Base-by-base conservation (phyloP, 2,797 vertebrate genomes). In the Phrynocephalus guinanensis region DNA sequence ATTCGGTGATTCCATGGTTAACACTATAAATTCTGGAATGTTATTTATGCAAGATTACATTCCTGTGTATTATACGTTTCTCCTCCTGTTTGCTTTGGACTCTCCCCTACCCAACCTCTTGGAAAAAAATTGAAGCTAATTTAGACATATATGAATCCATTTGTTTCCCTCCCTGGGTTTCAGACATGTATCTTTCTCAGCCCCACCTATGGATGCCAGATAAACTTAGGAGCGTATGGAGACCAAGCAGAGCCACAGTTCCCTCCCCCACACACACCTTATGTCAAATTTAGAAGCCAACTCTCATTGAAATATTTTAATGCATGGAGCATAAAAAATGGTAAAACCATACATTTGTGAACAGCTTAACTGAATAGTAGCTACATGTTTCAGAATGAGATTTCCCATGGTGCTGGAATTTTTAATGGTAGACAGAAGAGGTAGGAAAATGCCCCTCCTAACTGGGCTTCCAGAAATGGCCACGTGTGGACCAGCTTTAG, bases 291-390 rank as follows among this genome's bases (percentile, higher is more conserved):
- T 67, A 30, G 71, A 82, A 33, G 28, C 48, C 50, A 26, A 50
- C 82, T 70, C n/a, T 68, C 60, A 56, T 26, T 38, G 60, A 63
- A 20, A 63, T 63, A 50, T 7, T 71, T 30, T 38, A 79, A 72
- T 68, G 67, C 50, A 56, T 67, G 70, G 75, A 33, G 60, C 66
- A 28, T 82, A 70, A 82, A 52, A 26, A 87, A 77, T 33, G 68
- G 38, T 38, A 71, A 48, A 50, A 48, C 48, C 38, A 33, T 13
- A 30, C 13, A 75, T 38, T 50, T 67, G 18, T 22, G 26, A 60
- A 26, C 18, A 7, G 20, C 75, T 76, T 82, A 75, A 68, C 76
- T 38, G 13, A 50, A 22, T 4, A 38, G 20, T 60, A 11, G 70
- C 13, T 56, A 38, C n/a, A 52, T 15, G 3, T 56, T 72, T 60